A percentile compares a stretch with the other conserved stretches of the same genome.
These are phyloP conservation scores for Pantala flavescens DNA, from an alignment of 1,140 invertebrate genomes.

Conservation along the genomic window DNA sequence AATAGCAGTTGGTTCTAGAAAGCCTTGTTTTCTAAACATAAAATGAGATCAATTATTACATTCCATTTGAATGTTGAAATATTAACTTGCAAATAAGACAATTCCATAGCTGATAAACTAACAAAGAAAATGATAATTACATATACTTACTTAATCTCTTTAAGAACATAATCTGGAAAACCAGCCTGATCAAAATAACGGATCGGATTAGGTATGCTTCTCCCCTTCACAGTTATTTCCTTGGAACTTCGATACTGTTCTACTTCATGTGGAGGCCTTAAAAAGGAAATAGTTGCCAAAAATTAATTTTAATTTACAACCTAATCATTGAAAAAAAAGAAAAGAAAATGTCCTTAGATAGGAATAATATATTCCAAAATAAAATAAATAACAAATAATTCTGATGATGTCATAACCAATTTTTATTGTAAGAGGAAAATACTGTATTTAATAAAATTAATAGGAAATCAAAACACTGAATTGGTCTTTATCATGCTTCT, in stretches of 20 bases:
- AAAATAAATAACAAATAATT: no score
- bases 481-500: no score
- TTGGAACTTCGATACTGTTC: slow-evolving; percentile 60
- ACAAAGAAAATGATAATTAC: no score
- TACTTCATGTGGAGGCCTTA: slow-evolving; percentile 56
- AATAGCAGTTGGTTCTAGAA: slow-evolving; percentile 74
- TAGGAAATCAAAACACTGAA: no score
- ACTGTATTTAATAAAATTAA: no score
- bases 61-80: neutral
- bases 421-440: no score
- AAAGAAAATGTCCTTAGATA: no score
- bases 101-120: no score
- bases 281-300: neutral
- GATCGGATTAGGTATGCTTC: slow-evolving; percentile 62
- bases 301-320: no score
- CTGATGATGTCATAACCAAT: no score
- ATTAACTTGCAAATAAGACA: neutral
- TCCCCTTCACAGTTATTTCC: slow-evolving; percentile 73
- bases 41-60: neutral
- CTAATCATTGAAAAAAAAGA: no score
- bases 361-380: no score
- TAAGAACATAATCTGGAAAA: slow-evolving; percentile 65
- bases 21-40: slow-evolving; percentile 36
- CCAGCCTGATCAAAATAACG: slow-evolving; percentile 67
- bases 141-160: slow-evolving; percentile 35